Evolutionary conservation across 2,888 invertebrate genomes (phyloP), one percentile per base, ranked within the genome.

Genomic region (Habrosyne pyritoides): DNA sequence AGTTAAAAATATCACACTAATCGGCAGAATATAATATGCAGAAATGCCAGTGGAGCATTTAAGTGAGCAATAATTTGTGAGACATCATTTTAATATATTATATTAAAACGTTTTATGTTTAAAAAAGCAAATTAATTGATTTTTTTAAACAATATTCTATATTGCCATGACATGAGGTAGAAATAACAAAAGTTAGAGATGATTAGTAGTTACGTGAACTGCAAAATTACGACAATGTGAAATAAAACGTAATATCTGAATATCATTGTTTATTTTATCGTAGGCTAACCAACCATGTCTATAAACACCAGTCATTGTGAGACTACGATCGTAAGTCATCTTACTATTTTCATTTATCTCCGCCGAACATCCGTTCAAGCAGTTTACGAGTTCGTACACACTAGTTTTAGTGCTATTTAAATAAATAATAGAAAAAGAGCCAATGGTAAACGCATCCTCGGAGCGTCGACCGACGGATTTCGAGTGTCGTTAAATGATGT

Each of bases 331-430:
- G 61, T 67, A 64, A 71, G 66, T 63, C 56, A 62, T 67, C 69
- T 62, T 61, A 69, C 69, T 73, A 68, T 75, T 73, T 73, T 61
- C 59, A 71, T 73, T 70, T 70, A 67, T 63, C 60, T 53, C 42
- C 59, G 56, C 36, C 59, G 60, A 66, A 67, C 66, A 71, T 76
- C 68, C 69, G 71, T 67, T 75, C 54, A 61, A 65, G 59, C 53
- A 63, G 66, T 75, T 77, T 74, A 77, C 69, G 75, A 77, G 70
- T 69, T 71, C 61, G 64, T 66, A 71, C 63, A 75, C 69, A 73
- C 72, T 69, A 66, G 57, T 64, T 72, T 63, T 74, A 75, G 72
- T 74, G 72, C 59, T 64, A 70, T 73, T 71, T 68, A 75, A 79
- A 76, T 71, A 77, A 77, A 78, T 71, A 76, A 47, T 52, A 57